Evolutionary conservation across 1,140 invertebrate species (phyloP).

Genomic region (Formica exsecta): DNA sequence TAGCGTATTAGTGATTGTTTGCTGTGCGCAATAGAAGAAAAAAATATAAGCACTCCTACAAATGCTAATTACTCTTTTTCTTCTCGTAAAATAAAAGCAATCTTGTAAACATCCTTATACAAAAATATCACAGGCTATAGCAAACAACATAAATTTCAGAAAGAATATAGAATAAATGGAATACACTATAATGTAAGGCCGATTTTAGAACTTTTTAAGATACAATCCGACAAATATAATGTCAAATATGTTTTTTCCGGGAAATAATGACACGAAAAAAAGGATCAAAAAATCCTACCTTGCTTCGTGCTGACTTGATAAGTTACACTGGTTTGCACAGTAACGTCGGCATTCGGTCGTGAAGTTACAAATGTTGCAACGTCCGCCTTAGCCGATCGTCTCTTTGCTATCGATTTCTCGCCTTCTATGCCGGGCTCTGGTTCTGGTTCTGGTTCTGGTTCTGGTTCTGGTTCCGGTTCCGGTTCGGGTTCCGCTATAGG

Average conservation of each 20-base stretch:
- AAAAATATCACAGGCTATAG: background rate
- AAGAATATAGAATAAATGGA: background rate
- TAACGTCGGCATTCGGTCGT: slow-evolving; percentile 86
- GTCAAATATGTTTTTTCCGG: background rate
- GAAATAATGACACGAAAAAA: background rate
- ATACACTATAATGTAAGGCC: background rate
- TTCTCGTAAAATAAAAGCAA: background rate
- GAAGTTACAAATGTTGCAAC: slow-evolving; percentile 71
- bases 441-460: slow-evolving; percentile 77
- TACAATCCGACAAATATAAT: slow-evolving; percentile 1
- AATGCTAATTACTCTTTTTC: slow-evolving; percentile 4
- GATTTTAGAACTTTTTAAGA: background rate
- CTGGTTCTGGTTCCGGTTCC: slow-evolving; percentile 76
- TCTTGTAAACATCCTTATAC: background rate
- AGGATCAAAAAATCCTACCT: slow-evolving; percentile 80
- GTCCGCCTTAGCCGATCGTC: slow-evolving; percentile 83
- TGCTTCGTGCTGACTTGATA: slow-evolving; percentile 90
- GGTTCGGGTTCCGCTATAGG: slow-evolving; percentile 81
- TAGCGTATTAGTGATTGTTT: background rate
- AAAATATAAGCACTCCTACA: background rate
- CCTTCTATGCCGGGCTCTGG: slow-evolving; percentile 81
- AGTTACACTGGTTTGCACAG: slow-evolving; percentile 91
- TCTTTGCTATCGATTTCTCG: slow-evolving; percentile 82
- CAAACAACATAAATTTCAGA: slow-evolving; percentile 1
- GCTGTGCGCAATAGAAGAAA: background rate